Percentiles rank a stretch among this genome's conserved stretches.
Conservation (phyloP, 92 coral and sea anemone genomes). For the Heteractis magnifica region DNA sequence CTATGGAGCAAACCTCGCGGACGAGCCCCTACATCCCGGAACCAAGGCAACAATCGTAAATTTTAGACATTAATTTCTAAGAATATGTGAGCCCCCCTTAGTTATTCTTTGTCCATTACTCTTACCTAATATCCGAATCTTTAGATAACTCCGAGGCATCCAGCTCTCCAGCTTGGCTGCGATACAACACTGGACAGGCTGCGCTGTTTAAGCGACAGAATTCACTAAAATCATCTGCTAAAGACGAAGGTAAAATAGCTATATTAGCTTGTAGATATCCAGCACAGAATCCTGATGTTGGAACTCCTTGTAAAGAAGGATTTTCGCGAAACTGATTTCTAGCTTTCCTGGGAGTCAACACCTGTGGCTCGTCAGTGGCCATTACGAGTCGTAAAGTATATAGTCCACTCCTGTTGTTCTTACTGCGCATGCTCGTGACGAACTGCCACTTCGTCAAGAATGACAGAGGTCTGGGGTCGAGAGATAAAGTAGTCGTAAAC, state of each 20-base stretch:
- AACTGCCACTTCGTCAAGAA: no score
- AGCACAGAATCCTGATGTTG: slow-evolving; percentile 16
- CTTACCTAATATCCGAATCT: slow-evolving; percentile 67
- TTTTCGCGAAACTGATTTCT: slow-evolving; percentile 10
- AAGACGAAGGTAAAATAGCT: slow-evolving; percentile 50
- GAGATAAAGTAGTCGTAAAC: no score
- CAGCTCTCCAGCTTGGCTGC: slow-evolving; percentile 58
- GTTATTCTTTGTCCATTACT: no score
- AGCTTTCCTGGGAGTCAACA: neutral
- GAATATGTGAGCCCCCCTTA: no score
- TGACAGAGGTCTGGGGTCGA: no score
- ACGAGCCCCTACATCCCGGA: no score
- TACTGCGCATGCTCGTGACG: no score
- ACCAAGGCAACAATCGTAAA: no score
- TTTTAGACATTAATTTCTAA: no score
- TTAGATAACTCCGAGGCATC: slow-evolving; percentile 42
- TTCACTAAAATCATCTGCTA: slow-evolving; percentile 53
- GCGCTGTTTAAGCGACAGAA: slow-evolving; percentile 65
- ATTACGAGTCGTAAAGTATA: no score
- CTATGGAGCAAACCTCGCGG: no score
- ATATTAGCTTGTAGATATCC: slow-evolving; percentile 60
- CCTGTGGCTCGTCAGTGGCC: neutral
- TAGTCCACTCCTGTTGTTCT: no score
- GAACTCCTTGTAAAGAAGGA: neutral
- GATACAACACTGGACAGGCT: slow-evolving; percentile 60